Conservation (phyloP, 1,140 invertebrate species). For the Sogatella furcifera region DNA sequence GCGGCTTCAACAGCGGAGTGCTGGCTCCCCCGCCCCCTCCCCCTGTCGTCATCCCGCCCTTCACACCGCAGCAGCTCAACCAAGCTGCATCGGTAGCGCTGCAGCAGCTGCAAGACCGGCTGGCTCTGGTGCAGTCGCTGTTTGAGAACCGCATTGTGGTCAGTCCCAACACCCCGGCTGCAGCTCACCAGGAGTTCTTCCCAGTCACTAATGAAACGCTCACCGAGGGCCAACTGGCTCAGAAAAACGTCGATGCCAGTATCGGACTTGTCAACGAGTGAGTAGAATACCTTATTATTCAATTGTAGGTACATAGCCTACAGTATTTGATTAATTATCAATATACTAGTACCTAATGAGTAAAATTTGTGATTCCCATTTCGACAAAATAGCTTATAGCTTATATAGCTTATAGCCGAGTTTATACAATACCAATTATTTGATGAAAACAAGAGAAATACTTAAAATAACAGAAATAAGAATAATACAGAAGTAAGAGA, state of each 20-base stretch:
- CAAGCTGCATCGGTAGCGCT: slow-evolving; percentile 25
- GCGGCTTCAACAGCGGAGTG: slow-evolving; percentile 26
- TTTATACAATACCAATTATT: no score
- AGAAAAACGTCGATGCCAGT: slow-evolving; percentile 32
- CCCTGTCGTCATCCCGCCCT: slow-evolving; percentile 26
- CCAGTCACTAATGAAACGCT: slow-evolving; percentile 34
- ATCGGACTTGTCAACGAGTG: slow-evolving; percentile 34
- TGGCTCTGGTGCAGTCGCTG: slow-evolving; percentile 23
- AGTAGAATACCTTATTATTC: slow-evolving; percentile 9
- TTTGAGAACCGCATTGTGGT: slow-evolving; percentile 30
- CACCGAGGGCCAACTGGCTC: slow-evolving; percentile 31
- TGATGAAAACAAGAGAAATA: no score
- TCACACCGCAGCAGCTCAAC: slow-evolving; percentile 28
- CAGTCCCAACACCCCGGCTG: slow-evolving; percentile 28
- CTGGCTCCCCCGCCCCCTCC: slow-evolving; percentile 30
- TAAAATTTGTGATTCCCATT: no score
- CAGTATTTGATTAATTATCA: no score
- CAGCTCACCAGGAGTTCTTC: slow-evolving; percentile 35
- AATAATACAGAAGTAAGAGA: no score
- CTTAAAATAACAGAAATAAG: no score
- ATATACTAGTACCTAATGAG: no score
- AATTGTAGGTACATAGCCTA: no score
- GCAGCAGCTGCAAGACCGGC: slow-evolving; percentile 23
- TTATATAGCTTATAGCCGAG: no score
- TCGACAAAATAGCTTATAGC: no score